Evolutionary conservation across 2,113 vertebrate genomes (phyloP).

Genomic region (Scartelaos histophorus): DNA sequence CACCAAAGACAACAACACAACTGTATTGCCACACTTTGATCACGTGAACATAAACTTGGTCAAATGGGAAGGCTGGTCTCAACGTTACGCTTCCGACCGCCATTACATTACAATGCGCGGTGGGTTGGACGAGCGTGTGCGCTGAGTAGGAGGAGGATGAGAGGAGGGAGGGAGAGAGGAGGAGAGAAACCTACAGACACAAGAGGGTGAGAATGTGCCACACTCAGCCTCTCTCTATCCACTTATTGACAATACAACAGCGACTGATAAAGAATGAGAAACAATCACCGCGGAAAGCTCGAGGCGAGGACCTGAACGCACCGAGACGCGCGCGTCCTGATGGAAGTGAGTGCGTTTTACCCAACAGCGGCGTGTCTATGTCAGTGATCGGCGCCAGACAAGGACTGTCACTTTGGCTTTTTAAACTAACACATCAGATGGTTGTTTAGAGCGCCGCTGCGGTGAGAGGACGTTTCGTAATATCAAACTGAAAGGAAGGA

Average conservation of each 20-base stretch:
- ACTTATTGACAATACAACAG: constrained; percentile 57
- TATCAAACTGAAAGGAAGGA: constrained; percentile 78
- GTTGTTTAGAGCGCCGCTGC: constrained; percentile 41
- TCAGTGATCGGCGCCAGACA: constrained; percentile 53
- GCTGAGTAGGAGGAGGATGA: constrained; percentile 41
- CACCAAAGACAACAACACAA: constrained; percentile 40
- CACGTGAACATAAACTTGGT: constrained; percentile 75
- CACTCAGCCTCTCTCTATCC: constrained; percentile 40
- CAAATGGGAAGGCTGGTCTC: constrained; percentile 77
- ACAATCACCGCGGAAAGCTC: constrained; percentile 23
- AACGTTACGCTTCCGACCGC: constrained; percentile 73
- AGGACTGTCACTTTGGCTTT: constrained; percentile 55
- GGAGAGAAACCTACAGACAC: constrained; percentile 57
- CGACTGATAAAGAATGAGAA: constrained; percentile 56
- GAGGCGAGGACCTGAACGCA: constrained; percentile 46
- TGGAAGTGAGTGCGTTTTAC: constrained; percentile 25
- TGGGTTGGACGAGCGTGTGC: constrained; percentile 66
- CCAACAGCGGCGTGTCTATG: constrained; percentile 43
- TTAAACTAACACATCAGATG: constrained; percentile 14
- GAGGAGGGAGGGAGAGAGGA: constrained; percentile 16
- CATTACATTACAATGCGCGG: constrained; percentile 78
- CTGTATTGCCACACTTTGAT: constrained; percentile 73
- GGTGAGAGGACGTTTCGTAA: constrained; percentile 76
- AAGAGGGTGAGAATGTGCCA: constrained; percentile 63
- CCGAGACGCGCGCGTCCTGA: constrained; percentile 20